Percentiles rank a stretch among this genome's conserved stretches.
phyloP scores from a whole-genome alignment of 2,888 invertebrate genomes.

The Coelopa pilipes region DNA sequence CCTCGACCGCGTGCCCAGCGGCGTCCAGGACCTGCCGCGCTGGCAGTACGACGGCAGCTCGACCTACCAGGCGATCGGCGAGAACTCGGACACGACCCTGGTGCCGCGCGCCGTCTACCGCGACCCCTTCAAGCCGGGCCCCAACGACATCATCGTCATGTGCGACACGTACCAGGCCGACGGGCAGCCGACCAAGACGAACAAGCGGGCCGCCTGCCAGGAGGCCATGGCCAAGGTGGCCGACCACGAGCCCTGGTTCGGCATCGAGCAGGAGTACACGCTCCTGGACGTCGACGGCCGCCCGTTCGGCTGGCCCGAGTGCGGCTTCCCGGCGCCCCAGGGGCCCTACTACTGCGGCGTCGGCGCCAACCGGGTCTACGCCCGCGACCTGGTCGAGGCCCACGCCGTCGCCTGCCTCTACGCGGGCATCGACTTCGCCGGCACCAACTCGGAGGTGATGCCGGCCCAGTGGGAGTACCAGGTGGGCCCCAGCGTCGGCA shows the following conservation, averaged over 20 bases:
- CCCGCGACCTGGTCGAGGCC: slow-evolving; percentile 83
- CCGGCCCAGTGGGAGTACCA: slow-evolving; percentile 80
- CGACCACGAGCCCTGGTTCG: slow-evolving; percentile 77
- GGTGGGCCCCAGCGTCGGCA: slow-evolving; percentile 73
- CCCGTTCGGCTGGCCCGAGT: slow-evolving; percentile 79
- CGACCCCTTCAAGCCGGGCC: slow-evolving; percentile 79
- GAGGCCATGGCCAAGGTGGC: slow-evolving; percentile 71
- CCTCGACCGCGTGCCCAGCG: slow-evolving; percentile 73
- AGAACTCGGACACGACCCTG: slow-evolving; percentile 78
- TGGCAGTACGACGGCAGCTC: slow-evolving; percentile 83
- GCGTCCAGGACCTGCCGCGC: slow-evolving; percentile 73
- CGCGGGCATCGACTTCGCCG: slow-evolving; percentile 80
- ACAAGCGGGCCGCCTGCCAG: slow-evolving; percentile 67
- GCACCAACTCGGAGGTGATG: slow-evolving; percentile 84
- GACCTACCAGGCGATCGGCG: slow-evolving; percentile 73
- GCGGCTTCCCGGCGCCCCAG: slow-evolving; percentile 75
- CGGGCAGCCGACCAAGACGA: slow-evolving; percentile 65
- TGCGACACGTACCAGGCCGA: slow-evolving; percentile 79
- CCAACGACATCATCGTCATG: slow-evolving; percentile 77
- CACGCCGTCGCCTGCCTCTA: slow-evolving; percentile 76
- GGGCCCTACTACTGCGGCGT: slow-evolving; percentile 87
- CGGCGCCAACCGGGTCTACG: slow-evolving; percentile 80
- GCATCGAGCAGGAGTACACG: slow-evolving; percentile 76
- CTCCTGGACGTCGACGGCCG: slow-evolving; percentile 70
- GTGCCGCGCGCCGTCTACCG: slow-evolving; percentile 81